phyloP scores from a whole-genome alignment of 2,797 vertebrate species.

The Leptodactylus fallax region DNA sequence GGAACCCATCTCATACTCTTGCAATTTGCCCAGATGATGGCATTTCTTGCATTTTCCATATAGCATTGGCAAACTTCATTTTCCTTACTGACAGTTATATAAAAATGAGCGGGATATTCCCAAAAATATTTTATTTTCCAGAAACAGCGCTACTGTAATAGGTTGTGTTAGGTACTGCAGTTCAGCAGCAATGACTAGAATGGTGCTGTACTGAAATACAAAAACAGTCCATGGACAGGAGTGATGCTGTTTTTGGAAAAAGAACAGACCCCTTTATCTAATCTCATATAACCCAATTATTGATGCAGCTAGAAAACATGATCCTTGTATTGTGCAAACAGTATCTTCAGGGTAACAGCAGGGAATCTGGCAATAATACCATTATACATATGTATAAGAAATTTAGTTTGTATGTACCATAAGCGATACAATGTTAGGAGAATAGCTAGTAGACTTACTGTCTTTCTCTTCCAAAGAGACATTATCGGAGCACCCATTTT shows the following conservation, averaged over 20 bases:
- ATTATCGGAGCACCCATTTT: neutral
- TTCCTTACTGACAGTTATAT: too few species aligned
- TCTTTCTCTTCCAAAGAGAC: neutral
- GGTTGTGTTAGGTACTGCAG: neutral
- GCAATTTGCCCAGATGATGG: too few species aligned
- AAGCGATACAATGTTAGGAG: too few species aligned
- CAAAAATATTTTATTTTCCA: neutral
- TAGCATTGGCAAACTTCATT: too few species aligned
- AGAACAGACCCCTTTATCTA: neutral
- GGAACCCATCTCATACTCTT: too few species aligned
- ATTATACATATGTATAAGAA: neutral
- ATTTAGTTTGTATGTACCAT: too few species aligned
- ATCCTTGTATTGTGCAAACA: neutral
- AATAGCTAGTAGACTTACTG: too few species aligned
- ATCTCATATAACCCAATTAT: neutral
- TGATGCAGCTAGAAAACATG: neutral
- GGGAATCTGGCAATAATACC: neutral
- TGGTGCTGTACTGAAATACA: neutral
- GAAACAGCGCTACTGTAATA: neutral
- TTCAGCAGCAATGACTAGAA: neutral
- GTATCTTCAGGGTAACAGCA: neutral
- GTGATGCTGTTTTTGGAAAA: neutral
- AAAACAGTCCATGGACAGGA: neutral
- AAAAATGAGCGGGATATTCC: too few species aligned
- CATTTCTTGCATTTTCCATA: too few species aligned